A percentile compares a stretch with the other conserved stretches of the same genome.
phyloP scores from a whole-genome alignment of 2,797 vertebrate species.

The Helostoma temminkii region DNA sequence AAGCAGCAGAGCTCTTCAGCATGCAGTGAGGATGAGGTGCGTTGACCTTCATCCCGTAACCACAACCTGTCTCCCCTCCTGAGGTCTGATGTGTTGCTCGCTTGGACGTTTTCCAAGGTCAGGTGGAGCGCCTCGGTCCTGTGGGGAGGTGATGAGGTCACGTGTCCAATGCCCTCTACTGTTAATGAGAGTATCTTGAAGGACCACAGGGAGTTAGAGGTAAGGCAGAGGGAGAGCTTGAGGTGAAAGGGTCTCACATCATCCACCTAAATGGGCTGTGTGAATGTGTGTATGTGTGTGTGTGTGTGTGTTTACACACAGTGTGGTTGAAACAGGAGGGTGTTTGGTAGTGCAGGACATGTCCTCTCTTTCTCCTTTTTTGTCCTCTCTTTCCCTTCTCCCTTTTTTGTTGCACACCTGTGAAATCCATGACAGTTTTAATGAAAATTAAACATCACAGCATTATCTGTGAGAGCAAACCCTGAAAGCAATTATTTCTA shows the following conservation, averaged over 20 bases:
- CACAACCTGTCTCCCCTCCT: slow-evolving; percentile 50
- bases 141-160: slow-evolving; percentile 64
- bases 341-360: background rate
- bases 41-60: slow-evolving; percentile 71
- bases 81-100: slow-evolving; percentile 50
- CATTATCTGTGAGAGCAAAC: slow-evolving; percentile 21
- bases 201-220: slow-evolving; percentile 25
- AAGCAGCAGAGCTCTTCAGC: slow-evolving; percentile 59
- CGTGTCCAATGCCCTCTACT: slow-evolving; percentile 62
- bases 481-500: slow-evolving; percentile 9
- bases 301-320: slow-evolving; percentile 7
- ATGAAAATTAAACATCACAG: slow-evolving; percentile 5
- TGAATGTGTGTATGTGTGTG: slow-evolving; percentile 23
- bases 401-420: background rate
- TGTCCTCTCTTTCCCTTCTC: background rate
- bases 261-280: slow-evolving; percentile 5
- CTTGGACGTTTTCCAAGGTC: slow-evolving; percentile 73
- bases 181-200: slow-evolving; percentile 59
- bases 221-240: slow-evolving; percentile 14
- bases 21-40: slow-evolving; percentile 37
- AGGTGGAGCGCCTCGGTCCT: slow-evolving; percentile 44
- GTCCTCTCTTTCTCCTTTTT: background rate
- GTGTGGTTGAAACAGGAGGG: slow-evolving; percentile 5
- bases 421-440: slow-evolving; percentile 3
- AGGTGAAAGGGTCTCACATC: slow-evolving; percentile 40